Conservation (phyloP, 2,888 invertebrate species). For the Athripsodes cinereus region DNA sequence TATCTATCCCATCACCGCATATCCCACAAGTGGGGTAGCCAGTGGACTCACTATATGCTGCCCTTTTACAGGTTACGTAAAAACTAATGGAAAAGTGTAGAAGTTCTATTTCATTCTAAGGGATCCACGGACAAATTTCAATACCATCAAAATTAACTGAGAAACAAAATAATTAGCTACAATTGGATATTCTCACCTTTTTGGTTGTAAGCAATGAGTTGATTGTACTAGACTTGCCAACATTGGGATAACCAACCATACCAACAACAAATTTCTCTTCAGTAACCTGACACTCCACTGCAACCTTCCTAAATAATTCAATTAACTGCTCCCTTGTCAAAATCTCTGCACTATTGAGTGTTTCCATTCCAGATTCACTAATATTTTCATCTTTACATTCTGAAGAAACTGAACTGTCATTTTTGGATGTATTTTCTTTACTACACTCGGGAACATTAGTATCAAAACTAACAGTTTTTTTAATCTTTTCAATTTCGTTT, state of each 20-base stretch:
- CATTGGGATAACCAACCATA: slow-evolving; percentile 98
- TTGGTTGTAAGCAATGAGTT: slow-evolving; percentile 84
- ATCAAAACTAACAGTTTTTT: background rate
- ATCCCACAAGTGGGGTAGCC: no score
- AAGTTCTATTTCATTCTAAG: no score
- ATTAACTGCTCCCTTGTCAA: slow-evolving; percentile 66
- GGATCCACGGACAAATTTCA: no score
- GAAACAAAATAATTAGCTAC: slow-evolving; percentile 2
- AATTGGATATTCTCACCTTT: slow-evolving; percentile 49
- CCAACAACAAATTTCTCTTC: slow-evolving; percentile 72
- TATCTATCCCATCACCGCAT: no score
- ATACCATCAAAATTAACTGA: background rate
- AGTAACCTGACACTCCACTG: slow-evolving; percentile 37
- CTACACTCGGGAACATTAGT: background rate
- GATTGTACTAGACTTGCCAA: slow-evolving; percentile 99
- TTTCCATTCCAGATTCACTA: background rate
- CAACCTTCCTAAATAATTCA: slow-evolving; percentile 57
- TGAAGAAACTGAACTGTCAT: background rate
- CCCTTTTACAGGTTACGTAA: no score
- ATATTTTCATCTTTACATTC: background rate
- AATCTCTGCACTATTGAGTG: slow-evolving; percentile 51
- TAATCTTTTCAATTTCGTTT: background rate
- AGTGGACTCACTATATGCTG: no score
- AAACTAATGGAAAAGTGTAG: no score
- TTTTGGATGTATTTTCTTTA: no score